Evolutionary conservation across 2,888 invertebrate genomes (phyloP).

Genomic region (Epinotia nisella): DNA sequence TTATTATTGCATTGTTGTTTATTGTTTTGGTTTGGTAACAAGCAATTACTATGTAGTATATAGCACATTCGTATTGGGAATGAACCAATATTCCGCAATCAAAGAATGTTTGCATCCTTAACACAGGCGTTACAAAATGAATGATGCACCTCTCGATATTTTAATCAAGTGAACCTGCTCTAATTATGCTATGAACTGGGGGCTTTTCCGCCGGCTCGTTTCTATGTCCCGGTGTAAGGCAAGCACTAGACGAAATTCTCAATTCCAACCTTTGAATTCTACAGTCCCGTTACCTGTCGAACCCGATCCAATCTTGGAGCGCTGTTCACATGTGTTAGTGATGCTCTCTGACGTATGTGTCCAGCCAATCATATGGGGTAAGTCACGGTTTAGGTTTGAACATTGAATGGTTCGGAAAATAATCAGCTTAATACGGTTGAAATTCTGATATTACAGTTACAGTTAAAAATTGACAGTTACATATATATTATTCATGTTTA

Average conservation of each 20-base stretch:
- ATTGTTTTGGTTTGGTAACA: background rate
- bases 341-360: slow-evolving; percentile 36
- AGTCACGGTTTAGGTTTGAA: slow-evolving; percentile 1
- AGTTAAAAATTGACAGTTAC: no score
- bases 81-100: background rate
- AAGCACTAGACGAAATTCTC: slow-evolving; percentile 44
- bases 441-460: no score
- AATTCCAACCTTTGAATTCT: slow-evolving; percentile 43
- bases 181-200: background rate
- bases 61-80: no score
- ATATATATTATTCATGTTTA: no score
- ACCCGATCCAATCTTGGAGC: slow-evolving; percentile 41
- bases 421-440: no score
- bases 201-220: slow-evolving; percentile 15
- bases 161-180: slow-evolving; percentile 4
- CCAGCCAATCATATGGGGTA: slow-evolving; percentile 37
- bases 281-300: slow-evolving; percentile 41
- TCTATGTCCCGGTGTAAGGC: slow-evolving; percentile 39
- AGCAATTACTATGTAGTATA: background rate
- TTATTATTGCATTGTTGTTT: background rate
- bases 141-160: background rate
- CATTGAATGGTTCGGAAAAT: background rate
- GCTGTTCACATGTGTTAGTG: slow-evolving; percentile 38
- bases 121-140: slow-evolving; percentile 3
- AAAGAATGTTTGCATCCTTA: background rate